phyloP scores from a whole-genome alignment of 2,888 invertebrate species.

The Thumatha senex region DNA sequence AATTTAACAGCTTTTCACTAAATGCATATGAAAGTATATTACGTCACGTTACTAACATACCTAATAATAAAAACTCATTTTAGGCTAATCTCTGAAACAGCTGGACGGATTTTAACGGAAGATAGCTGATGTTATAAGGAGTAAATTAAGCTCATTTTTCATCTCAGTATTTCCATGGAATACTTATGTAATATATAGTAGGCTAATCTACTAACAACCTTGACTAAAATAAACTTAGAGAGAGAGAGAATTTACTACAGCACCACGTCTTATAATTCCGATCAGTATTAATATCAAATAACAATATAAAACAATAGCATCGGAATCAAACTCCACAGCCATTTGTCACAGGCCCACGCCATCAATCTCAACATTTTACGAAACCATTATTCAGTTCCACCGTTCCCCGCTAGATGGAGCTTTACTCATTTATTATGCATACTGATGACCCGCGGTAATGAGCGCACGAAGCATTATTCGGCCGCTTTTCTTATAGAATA shows the following conservation, averaged over 20 bases:
- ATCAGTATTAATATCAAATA: slow-evolving; percentile 33
- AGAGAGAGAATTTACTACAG: neutral
- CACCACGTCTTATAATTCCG: neutral
- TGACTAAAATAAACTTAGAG: neutral
- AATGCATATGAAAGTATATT: too few relatives aligned
- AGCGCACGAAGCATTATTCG: slow-evolving; percentile 58
- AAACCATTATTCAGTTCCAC: slow-evolving; percentile 62
- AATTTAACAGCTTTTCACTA: too few relatives aligned
- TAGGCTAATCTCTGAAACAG: too few relatives aligned
- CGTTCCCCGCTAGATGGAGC: slow-evolving; percentile 69
- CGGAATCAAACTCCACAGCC: slow-evolving; percentile 30
- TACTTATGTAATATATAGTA: too few relatives aligned
- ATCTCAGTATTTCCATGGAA: too few relatives aligned
- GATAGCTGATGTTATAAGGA: too few relatives aligned
- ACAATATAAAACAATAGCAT: slow-evolving; percentile 34
- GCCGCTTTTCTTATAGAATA: slow-evolving; percentile 61
- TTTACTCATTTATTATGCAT: slow-evolving; percentile 89
- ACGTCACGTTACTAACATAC: too few relatives aligned
- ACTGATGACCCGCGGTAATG: slow-evolving; percentile 89
- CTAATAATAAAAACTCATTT: too few relatives aligned
- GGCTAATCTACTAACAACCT: too few relatives aligned
- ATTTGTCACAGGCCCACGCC: slow-evolving; percentile 49
- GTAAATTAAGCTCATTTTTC: too few relatives aligned
- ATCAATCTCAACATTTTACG: slow-evolving; percentile 59
- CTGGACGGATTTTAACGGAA: too few relatives aligned